A percentile compares a stretch with the other conserved stretches of the same genome.
phyloP scores from a whole-genome alignment of 2,113 vertebrate species.

The Aythya baeri region DNA sequence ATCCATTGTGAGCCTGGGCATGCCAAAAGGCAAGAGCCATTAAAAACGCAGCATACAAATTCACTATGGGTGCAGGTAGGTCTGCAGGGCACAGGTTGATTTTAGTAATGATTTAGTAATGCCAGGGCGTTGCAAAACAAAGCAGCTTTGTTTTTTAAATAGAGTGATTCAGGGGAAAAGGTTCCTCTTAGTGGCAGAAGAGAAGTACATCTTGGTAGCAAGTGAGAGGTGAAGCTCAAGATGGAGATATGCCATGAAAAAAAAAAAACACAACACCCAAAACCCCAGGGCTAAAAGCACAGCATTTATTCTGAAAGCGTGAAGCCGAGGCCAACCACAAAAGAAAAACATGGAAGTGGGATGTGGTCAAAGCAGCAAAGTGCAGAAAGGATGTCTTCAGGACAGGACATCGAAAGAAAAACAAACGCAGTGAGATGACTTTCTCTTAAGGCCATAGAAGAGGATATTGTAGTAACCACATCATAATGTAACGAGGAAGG shows the following conservation, averaged over 20 bases:
- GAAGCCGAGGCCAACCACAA: neutral
- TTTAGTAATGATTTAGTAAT: neutral
- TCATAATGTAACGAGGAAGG: neutral
- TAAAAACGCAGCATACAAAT: neutral
- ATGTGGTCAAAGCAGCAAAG: conserved; percentile 2
- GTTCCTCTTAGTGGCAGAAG: neutral
- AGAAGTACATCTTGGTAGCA: neutral
- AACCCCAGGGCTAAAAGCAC: neutral
- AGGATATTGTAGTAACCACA: neutral
- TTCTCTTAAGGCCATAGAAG: neutral
- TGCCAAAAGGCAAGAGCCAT: neutral
- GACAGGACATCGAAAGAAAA: neutral
- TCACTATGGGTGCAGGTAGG: neutral
- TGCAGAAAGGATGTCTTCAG: conserved; percentile 6
- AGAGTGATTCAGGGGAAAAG: neutral
- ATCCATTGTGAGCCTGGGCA: neutral
- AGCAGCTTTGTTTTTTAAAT: neutral
- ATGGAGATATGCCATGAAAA: neutral
- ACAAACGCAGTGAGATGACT: neutral
- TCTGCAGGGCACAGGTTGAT: neutral
- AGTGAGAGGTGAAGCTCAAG: neutral
- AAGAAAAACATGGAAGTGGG: neutral
- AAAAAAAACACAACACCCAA: neutral
- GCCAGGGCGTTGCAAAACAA: neutral
- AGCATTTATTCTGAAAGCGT: neutral